These are phyloP conservation scores for Empidonax traillii DNA, from an alignment of 2,113 vertebrate species.

Conservation along the genomic window DNA sequence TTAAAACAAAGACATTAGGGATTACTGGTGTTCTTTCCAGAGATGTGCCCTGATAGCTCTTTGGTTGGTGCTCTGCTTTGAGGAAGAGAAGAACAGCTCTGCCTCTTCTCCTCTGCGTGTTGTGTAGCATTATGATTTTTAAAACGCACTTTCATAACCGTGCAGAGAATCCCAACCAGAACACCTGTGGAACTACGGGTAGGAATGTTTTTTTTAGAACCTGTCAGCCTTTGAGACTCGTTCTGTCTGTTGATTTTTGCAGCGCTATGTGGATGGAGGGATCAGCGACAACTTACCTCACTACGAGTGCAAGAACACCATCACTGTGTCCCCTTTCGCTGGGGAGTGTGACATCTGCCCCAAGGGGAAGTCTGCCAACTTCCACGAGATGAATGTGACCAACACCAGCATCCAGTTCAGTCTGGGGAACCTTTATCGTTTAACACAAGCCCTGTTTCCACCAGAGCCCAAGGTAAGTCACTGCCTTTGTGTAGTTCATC, in stretches of 20 bases:
- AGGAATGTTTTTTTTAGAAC: neutral
- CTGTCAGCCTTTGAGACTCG: neutral
- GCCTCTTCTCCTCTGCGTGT: fast-evolving
- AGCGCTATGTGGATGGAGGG: slow-evolving; percentile 92
- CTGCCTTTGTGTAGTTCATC: neutral
- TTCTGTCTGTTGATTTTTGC: neutral
- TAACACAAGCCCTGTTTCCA: slow-evolving; percentile 80
- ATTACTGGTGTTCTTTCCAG: neutral
- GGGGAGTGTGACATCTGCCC: slow-evolving; percentile 94
- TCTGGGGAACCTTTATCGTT: slow-evolving; percentile 81
- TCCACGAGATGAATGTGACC: slow-evolving; percentile 81
- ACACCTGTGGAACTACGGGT: neutral
- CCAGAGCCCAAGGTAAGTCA: slow-evolving; percentile 81
- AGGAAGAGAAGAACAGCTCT: neutral
- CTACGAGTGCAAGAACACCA: slow-evolving; percentile 83
- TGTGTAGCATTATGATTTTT: neutral
- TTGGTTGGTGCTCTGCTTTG: neutral
- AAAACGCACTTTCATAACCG: neutral
- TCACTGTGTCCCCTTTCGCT: slow-evolving; percentile 89
- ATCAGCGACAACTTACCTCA: slow-evolving; percentile 83
- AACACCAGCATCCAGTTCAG: slow-evolving; percentile 86
- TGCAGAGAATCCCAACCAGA: neutral
- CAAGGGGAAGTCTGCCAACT: slow-evolving; percentile 81
- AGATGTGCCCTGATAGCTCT: neutral
- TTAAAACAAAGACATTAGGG: neutral